Base-by-base conservation (phyloP, 2,113 vertebrate species). In the Onychostruthus taczanowskii region DNA sequence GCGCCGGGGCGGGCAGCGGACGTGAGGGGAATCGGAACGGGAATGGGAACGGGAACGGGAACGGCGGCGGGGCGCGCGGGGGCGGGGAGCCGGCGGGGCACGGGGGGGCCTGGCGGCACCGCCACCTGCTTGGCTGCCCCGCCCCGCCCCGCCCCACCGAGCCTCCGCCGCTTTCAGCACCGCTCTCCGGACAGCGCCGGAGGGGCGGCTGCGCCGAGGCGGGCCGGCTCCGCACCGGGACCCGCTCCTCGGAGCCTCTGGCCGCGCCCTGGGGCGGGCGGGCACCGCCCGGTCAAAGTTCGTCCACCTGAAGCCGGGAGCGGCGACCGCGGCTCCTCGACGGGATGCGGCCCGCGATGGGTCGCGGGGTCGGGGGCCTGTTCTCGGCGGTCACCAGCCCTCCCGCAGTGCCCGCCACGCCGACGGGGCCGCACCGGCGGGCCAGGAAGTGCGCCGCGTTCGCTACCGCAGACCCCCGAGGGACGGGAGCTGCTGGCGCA, bases 1-100 rank as follows among this genome's bases (percentile, higher is more conserved):
- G 98, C 98, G 97, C 90, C 92, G 75, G 79, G 43, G 47, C 81
- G 80, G 81, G 53, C 69, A 79, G 93, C 61, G 75, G 72, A 95
- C 89, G 95, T 80, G 89, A 89, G 43, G 64, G 90, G 92, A 95
- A 89, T 89, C 52, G 93, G 83, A 79, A 88, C 33, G 74, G 55
- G 55, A 56, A 89, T 79, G 62, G 93, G 83, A 79, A 88, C 27
- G 68, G 31, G 55, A 56, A 56, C 31, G 53, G 31, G 53, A 56
- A 21, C 53, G 31, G 53, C 31, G 53, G 53, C 53, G 53, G 53
- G 53, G 31, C 18, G 53, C 30, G 30, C 30, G 53, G 53, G 19
- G 53, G 53, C 31, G 53, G 53, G 12, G 53, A 33, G 53, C 53
- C 53, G 53, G 31, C 53, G 53, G 53, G 31, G 30, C 31, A 55